Evolutionary conservation across 2,113 vertebrate species (phyloP).

Genomic region (Dicentrarchus labrax): DNA sequence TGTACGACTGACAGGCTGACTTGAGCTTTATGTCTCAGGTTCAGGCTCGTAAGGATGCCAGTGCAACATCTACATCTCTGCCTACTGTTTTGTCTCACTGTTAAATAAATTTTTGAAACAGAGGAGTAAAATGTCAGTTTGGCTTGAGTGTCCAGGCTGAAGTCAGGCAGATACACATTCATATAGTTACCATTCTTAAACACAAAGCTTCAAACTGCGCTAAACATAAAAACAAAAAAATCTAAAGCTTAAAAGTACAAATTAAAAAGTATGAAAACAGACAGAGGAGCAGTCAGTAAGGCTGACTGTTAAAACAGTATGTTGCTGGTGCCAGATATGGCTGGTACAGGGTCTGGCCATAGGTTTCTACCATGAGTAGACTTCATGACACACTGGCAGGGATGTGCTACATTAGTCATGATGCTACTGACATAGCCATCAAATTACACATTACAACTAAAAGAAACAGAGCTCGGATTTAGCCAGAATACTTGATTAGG

Average conservation of each 20-base stretch:
- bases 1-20: not conserved
- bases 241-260: constrained; percentile 33
- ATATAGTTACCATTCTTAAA: constrained; percentile 66
- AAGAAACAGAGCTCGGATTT: constrained; percentile 52
- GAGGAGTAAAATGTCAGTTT: constrained; percentile 54
- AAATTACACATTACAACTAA: constrained; percentile 50
- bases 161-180: constrained; percentile 66
- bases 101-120: constrained; percentile 33
- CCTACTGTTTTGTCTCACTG: constrained; percentile 6
- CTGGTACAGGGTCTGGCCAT: constrained; percentile 68
- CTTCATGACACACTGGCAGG: constrained; percentile 65
- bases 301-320: constrained; percentile 44
- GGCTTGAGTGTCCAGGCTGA: constrained; percentile 55
- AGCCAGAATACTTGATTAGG: constrained; percentile 72
- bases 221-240: constrained; percentile 21
- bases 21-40: not conserved
- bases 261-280: constrained; percentile 34
- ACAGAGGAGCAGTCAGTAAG: constrained; percentile 32
- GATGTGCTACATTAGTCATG: constrained; percentile 78
- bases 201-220: constrained; percentile 40
- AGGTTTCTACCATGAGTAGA: constrained; percentile 43
- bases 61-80: constrained; percentile 12
- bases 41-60: constrained; percentile 5
- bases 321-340: constrained; percentile 73
- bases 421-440: constrained; percentile 72